A percentile compares a stretch with the other conserved stretches of the same genome.
phyloP scores from a whole-genome alignment of 1,140 invertebrate species.

The Ceratoteleas bidentatus region DNA sequence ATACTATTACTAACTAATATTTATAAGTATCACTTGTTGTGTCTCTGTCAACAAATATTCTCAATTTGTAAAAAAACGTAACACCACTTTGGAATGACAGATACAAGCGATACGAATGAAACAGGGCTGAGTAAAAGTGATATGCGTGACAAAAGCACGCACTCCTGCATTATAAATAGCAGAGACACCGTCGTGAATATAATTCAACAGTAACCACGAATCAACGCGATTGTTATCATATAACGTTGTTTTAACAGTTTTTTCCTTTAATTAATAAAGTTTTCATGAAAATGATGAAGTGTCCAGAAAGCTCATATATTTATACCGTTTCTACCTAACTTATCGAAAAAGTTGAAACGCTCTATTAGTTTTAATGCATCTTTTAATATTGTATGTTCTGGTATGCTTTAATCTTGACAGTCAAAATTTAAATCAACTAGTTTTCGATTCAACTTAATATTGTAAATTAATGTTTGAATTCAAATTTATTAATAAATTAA shows the following conservation, averaged over 20 bases:
- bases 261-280: not conserved
- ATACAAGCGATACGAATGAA: constrained; percentile 22
- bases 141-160: constrained; percentile 37
- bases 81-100: constrained; percentile 18
- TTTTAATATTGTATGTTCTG: too few relatives aligned
- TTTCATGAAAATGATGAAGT: too few relatives aligned
- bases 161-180: constrained; percentile 42
- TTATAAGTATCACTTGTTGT: not conserved
- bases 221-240: constrained; percentile 7
- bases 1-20: too few relatives aligned
- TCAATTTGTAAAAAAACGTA: constrained; percentile 21
- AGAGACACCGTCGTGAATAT: constrained; percentile 6
- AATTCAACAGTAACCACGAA: constrained; percentile 10
- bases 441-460: too few relatives aligned
- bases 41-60: constrained; percentile 1
- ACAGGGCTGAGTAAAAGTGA: constrained; percentile 33
- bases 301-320: too few relatives aligned
- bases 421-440: too few relatives aligned
- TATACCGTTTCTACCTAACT: too few relatives aligned
- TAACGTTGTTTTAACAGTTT: not conserved
- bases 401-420: too few relatives aligned
- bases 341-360: too few relatives aligned
- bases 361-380: too few relatives aligned
- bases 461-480: too few relatives aligned
- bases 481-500: too few relatives aligned